Evolutionary conservation across 2,797 vertebrate genomes (phyloP), one percentile per base, ranked within the genome.

Genomic region (Smutsia gigantea): DNA sequence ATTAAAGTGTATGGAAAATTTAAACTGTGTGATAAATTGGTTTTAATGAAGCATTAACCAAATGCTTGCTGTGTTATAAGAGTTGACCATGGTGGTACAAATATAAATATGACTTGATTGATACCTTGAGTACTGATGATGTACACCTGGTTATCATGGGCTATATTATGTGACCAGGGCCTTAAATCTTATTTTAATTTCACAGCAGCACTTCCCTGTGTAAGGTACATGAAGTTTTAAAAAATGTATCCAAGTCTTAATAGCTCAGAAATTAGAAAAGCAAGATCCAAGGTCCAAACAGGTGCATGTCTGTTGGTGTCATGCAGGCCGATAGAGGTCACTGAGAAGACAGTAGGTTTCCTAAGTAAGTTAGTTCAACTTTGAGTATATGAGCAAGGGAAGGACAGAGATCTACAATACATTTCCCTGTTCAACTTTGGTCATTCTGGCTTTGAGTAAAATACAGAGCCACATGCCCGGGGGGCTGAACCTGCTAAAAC

Each of bases 171-270:
- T 49, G 17, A n/a, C 12, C 9, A 5, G 9, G 34, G 5, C 49
- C 29, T 89, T 78, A 68, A 68, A 63, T 72, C 10, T 90, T n/a
- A 93, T 31, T 91, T 92, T 46, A 51, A 27, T 78, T 92, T 89
- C 19, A 55, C 63, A 81, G 42, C 4, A 77, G 23, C 14, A 75
- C 25, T 49, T 23, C 27, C 2, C 19, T 75, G 5, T 61, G 25
- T 87, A 42, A 87, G 18, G 0, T 63, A 2, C 8, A 14, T 42
- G 2, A 83, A n/a, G 4, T 55, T 84, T 79, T 63, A 51, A 66
- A 79, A 55, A 55, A n/a, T 85, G 46, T 75, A 4, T 93, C 69
- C 1, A 25, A 64, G 17, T 71, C 14, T 55, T 34, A n/a, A 49
- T 0, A 77, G 9, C 9, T 59, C 37, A 3, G 18, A 94, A 93